Evolutionary conservation across 1,140 invertebrate species (phyloP), one percentile per base, ranked within the genome.

Genomic region (Drosophila pandora): DNA sequence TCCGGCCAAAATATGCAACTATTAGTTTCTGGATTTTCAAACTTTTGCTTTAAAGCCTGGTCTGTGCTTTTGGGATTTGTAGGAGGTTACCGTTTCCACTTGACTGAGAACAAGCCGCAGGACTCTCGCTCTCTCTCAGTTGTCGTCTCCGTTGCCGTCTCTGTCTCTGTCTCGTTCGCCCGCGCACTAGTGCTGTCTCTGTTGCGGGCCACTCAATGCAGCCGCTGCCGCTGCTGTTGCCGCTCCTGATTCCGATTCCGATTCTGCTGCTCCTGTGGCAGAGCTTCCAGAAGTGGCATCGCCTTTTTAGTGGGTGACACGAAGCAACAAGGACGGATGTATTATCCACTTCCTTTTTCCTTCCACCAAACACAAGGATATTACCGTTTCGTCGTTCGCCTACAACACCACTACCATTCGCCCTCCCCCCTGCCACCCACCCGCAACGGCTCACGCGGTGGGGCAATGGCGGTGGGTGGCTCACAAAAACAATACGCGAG

Each of bases 321-420:
- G 90, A 91, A 91, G 90, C 90, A 91, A 91, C 90, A 91, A 91
- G 90, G 90, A 91, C 90, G 90, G 90, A 91, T 91, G 90, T 91
- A 91, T 91, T 91, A 91, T 91, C 90, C 90, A 91, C 90, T 91
- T 91, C 90, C 90, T 91, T 91, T 91, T 91, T 91, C 90, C 90
- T 91, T 91, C 90, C 90, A 91, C 90, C 90, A 91, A 91, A 91
- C 90, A 91, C 90, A 91, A 91, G 90, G 90, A 91, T 91, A 91
- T 91, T 91, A 91, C 90, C 90, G 90, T 91, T 91, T 91, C 90
- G 90, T 90, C 79, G 90, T 79, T 87, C 82, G 74, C 78, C 74
- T 70, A 81, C 68, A 81, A 74, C 58, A 45, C 63, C 55, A 43
- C 54, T 50, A 43, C 70, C 39, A 37, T 37, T 17, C 45, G 9